A percentile compares a stretch with the other conserved stretches of the same genome.
Conservation (phyloP, 2,797 vertebrate species). For the Enoplosus armatus region DNA sequence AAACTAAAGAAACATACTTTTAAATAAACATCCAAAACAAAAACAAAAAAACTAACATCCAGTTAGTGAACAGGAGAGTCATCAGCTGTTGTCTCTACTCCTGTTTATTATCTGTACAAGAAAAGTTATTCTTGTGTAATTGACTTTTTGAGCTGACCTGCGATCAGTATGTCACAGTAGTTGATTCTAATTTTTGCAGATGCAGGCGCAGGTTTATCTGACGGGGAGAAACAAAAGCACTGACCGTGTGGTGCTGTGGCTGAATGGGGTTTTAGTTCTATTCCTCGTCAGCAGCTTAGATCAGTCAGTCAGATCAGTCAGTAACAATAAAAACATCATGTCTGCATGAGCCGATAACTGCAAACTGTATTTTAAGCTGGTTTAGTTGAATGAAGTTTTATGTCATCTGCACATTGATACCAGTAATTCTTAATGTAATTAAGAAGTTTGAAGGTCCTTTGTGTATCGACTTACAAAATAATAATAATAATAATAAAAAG, state of each 20-base stretch:
- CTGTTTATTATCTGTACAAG: background rate
- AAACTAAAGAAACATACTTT: background rate
- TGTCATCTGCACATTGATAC: background rate
- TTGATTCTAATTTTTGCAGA: background rate
- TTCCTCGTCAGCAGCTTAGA: background rate
- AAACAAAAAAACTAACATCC: too few relatives aligned
- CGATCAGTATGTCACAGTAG: background rate
- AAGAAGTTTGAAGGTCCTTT: background rate
- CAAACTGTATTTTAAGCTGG: background rate
- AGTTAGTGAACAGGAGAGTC: background rate
- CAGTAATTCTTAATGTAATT: background rate
- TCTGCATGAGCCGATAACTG: background rate
- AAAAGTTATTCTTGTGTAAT: background rate
- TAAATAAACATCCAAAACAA: background rate
- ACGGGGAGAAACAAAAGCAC: background rate
- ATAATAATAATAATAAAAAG: background rate
- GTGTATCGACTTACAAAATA: background rate
- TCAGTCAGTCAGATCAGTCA: background rate
- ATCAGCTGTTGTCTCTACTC: background rate
- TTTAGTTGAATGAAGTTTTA: too few relatives aligned
- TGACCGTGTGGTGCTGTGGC: background rate
- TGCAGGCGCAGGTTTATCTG: background rate
- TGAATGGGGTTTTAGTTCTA: background rate
- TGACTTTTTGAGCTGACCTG: background rate
- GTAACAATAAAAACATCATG: background rate